Evolutionary conservation across 2,113 vertebrate genomes (phyloP), one percentile per base, ranked within the genome.

Genomic region (Falcunculus frontatus): DNA sequence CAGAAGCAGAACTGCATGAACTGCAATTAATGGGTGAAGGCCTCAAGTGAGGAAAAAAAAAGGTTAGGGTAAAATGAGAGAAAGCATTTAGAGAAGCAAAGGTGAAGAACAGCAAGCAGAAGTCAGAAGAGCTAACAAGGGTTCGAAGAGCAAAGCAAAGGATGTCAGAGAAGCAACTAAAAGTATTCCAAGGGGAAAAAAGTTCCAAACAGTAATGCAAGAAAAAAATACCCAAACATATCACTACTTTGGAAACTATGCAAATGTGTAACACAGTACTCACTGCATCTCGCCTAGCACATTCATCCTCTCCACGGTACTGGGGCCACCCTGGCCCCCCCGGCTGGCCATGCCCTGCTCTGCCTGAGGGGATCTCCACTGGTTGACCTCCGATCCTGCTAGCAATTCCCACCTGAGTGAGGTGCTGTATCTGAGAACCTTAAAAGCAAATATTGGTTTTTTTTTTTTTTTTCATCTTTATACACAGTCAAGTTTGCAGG

Each of bases 341-440:
- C 10, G 98, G 98, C 94, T 99, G 99, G 96, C 98, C 95, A 41
- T 97, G 98, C 95, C 98, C 95, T 26, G 98, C 97, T 95, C 99
- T 98, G 95, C 95, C 98, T 27, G 99, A 94, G 37, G 97, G 95
- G 72, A 98, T 92, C 73, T 98, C 98, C 94, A 98, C 98, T 35
- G 98, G 98, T 97, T 98, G 98, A 69, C 98, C 98, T 72, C 98
- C 98, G 59, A 99, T 97, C 89, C 98, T 98, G 89, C 98, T 98
- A 37, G 99, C 98, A 93, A 99, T 95, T 83, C 99, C 99, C 97
- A 99, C 98, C 98, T 99, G 99, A 35, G 98, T 98, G 91, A 99
- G 98, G 97, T 99, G 99, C 96, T 99, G 99, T 96, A 99, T 98
- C 97, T 99, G 99, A 97, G 98, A 98, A 81, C 99, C 99, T 99